Evolutionary conservation across 1,140 invertebrate species (phyloP), one percentile per base, ranked within the genome.

Genomic region (Drosophila malerkotliana): DNA sequence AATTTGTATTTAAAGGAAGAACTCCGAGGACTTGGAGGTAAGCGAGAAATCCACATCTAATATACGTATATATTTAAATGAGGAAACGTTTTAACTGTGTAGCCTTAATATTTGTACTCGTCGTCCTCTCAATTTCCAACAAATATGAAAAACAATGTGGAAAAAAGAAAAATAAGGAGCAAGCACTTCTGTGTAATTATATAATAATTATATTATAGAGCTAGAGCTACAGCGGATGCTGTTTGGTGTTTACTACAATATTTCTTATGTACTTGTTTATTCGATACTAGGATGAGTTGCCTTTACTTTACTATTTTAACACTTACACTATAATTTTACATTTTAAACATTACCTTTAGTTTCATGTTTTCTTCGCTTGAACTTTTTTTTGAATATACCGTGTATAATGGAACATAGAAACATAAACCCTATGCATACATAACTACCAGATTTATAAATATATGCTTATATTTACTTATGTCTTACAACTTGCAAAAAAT

Each of bases 41-140:
- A 69, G 7, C 18, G 34, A 9, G 48, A 56, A 18, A 56, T 67
- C 49, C 62, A 39, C 63, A 69, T 56, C 63, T 56, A 68, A 74
- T 73, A 74, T 74, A 74, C 60, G 39, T 64, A 74, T 66, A 66
- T 74, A 56, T 75, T 64, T 75, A 64, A 73, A 51, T 62, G 53
- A 73, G 63, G 53, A 63, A 79, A 80, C 51, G 82, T 84, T 85
- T 85, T 85, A 81, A 87, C 82, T 84, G 82, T 87, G 82, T 85
- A 85, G 81, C 82, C 81, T 85, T 85, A 87, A 87, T 73, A 72
- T 74, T 74, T 74, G 59, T 74, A 74, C 72, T 74, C 60, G 71
- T 74, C 60, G 72, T 73, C 68, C 45, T 62, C 64, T 83, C 72
- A 69, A 84, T 77, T 84, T 80, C 71, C 72, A 74, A 61, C 24